Percentiles rank a stretch among this genome's conserved stretches.
Conservation (phyloP, 2,888 invertebrate species). For the Agrilus biguttatus region DNA sequence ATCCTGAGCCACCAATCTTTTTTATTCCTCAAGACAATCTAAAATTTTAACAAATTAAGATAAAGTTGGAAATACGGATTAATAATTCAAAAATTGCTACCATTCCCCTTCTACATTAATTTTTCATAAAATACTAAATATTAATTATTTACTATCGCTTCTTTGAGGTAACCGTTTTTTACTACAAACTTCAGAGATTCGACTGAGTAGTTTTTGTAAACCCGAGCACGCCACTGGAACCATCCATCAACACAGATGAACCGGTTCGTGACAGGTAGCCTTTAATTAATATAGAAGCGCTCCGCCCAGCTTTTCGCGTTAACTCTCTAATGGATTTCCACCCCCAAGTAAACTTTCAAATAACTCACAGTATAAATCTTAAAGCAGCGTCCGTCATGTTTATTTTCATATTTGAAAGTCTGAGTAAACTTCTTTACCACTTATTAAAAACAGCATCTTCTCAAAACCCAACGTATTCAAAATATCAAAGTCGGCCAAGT, state of each 20-base stretch:
- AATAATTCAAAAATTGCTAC: too few relatives aligned
- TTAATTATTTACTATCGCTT: too few relatives aligned
- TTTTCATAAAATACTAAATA: too few relatives aligned
- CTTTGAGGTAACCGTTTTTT: neutral
- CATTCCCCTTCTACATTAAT: too few relatives aligned
- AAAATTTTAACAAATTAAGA: too few relatives aligned
- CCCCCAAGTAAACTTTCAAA: constrained; percentile 28
- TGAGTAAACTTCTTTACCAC: neutral
- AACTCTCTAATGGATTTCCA: constrained; percentile 29
- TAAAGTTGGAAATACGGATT: too few relatives aligned
- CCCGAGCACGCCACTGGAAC: constrained; percentile 23
- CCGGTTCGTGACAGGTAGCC: constrained; percentile 30
- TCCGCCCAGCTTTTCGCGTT: constrained; percentile 29
- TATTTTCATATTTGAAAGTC: constrained; percentile 6
- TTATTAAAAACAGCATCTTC: too few relatives aligned
- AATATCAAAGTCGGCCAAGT: too few relatives aligned
- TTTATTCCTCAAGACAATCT: too few relatives aligned
- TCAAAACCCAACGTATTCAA: too few relatives aligned
- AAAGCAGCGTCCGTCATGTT: constrained; percentile 15
- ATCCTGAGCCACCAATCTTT: too few relatives aligned
- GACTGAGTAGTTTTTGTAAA: neutral
- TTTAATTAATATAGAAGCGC: constrained; percentile 32
- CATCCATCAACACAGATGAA: constrained; percentile 28
- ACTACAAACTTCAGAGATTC: neutral
- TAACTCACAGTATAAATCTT: constrained; percentile 26